A percentile compares a stretch with the other conserved stretches of the same genome.
Evolutionary conservation across 2,888 invertebrate genomes (phyloP).

Genomic region (Drosophila rellima): DNA sequence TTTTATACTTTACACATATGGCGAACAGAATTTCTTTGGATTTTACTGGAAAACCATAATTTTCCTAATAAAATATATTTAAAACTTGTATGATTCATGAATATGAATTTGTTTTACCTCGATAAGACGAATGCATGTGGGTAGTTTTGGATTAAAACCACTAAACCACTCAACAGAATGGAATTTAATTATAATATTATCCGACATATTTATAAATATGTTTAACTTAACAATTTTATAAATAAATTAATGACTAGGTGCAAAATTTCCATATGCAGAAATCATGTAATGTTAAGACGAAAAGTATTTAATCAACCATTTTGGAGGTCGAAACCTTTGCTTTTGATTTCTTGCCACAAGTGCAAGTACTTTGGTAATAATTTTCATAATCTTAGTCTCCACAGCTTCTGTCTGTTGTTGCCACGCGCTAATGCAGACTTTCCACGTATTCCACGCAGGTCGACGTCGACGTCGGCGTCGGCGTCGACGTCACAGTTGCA

Average conservation of each 20-base stretch:
- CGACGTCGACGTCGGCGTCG: neutral
- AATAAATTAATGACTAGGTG: neutral
- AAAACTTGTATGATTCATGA: conserved; percentile 4
- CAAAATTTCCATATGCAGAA: too few species aligned
- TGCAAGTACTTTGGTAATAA: neutral
- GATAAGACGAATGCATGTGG: conserved; percentile 17
- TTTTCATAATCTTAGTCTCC: neutral
- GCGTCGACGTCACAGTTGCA: neutral
- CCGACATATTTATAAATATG: neutral
- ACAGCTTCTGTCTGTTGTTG: conserved; percentile 44
- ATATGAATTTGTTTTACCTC: conserved; percentile 4
- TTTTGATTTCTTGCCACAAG: neutral
- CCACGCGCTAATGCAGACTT: conserved; percentile 25
- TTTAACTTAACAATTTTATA: neutral
- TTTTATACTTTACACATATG: neutral
- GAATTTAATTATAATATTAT: conserved; percentile 16
- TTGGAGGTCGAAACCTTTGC: neutral
- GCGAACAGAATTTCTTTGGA: neutral
- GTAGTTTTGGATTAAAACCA: conserved; percentile 24
- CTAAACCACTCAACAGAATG: conserved; percentile 22
- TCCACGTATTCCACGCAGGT: conserved; percentile 2
- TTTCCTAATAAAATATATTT: neutral
- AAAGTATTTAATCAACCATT: too few species aligned
- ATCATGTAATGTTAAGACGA: too few species aligned
- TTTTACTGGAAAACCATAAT: too few species aligned